Conservation (phyloP, 2,888 invertebrate species). For the Lasioglossum zephyrum region DNA sequence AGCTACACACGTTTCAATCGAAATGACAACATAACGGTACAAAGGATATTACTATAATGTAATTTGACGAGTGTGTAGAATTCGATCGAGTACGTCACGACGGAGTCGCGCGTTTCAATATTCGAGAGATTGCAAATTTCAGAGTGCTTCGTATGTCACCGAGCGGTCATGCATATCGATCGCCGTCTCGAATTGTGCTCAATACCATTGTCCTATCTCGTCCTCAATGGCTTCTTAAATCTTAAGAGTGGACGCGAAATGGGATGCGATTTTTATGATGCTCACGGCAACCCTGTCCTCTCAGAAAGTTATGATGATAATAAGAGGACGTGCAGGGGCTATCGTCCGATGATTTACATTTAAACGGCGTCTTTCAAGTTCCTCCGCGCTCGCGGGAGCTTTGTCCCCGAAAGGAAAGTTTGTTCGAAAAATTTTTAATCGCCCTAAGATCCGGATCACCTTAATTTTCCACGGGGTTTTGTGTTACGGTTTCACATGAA, state of each 20-base stretch:
- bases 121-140: not conserved
- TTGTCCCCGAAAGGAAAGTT: not conserved
- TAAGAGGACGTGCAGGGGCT: conserved; percentile 25
- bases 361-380: conserved; percentile 37
- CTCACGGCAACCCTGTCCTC: conserved; percentile 24
- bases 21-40: not conserved
- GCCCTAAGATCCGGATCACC: not conserved
- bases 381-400: not conserved
- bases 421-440: not conserved
- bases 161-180: conserved; percentile 43
- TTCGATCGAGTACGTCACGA: not conserved
- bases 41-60: not conserved
- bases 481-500: not conserved
- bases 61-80: not conserved
- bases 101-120: not conserved
- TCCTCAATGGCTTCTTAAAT: conserved; percentile 58
- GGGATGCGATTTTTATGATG: conserved; percentile 50
- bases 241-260: conserved; percentile 29
- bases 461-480: not conserved
- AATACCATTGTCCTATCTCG: conserved; percentile 45
- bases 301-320: conserved; percentile 36
- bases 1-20: not conserved
- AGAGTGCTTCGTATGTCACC: not conserved
- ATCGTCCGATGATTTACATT: conserved; percentile 51
- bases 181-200: conserved; percentile 42